Evolutionary conservation across 2,113 vertebrate species (phyloP), one percentile per base, ranked within the genome.

Genomic region (Bostrychus sinensis): DNA sequence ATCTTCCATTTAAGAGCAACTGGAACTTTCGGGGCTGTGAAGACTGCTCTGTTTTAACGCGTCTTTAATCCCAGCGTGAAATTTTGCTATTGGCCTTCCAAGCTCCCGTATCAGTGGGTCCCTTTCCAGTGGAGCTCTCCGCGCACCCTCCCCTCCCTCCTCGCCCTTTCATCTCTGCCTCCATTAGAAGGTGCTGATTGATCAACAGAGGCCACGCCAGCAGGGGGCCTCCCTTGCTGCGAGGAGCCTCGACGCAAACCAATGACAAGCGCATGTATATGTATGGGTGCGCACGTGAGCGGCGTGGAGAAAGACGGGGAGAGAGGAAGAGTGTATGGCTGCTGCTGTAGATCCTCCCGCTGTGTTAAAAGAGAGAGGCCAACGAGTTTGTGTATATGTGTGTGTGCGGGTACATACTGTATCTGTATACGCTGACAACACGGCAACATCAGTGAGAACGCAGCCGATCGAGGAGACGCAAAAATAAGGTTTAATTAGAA

Each of bases 141-240:
- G 22, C 53, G 16, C 53, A 66, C n/a, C n/a, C n/a, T n/a, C n/a
- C n/a, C n/a, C n/a, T 62, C 37, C 50, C 43, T 72, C 51, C 26
- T 38, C 20, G n/a, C 68, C 39, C 70, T 80, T 80, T 76, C 77
- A 82, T 84, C 71, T 80, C 69, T 58, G 36, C 37, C 34, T 66
- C 66, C 39, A 80, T 80, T 78, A 78, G 74, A 30, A 74, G 63
- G 70, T 84, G 83, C 66, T 78, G 72, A 86, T 75, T 81, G 81
- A 88, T 86, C 74, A 84, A 72, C 68, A 69, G 65, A 72, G 71
- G 48, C 59, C 30, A 6, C 41, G 23, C 55, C 61, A 70, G 79
- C 78, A 70, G 70, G 81, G 66, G 39, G 80, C 54, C 54, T 16
- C 56, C 14, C 66, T 51, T 62, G 76, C 83, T 80, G 81, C 34